Conservation (phyloP, 2,888 invertebrate species). For the Syritta pipiens region DNA sequence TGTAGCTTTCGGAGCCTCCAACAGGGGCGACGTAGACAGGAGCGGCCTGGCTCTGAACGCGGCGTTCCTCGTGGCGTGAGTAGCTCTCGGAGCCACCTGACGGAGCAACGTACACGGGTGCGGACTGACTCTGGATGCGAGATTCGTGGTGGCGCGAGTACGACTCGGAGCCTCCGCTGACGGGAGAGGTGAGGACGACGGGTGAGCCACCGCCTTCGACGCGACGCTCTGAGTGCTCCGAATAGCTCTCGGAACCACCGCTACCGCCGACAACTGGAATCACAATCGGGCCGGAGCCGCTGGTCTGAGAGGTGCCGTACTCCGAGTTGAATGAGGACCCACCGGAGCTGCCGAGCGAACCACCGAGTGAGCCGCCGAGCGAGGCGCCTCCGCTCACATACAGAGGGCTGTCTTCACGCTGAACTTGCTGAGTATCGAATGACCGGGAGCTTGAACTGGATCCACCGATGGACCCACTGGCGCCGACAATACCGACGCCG, state of each 20-base stretch:
- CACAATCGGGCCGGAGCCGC: constrained; percentile 64
- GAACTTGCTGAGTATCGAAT: constrained; percentile 33
- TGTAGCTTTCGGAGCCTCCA: constrained; percentile 52
- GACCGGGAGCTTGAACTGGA: background rate
- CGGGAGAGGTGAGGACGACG: constrained; percentile 60
- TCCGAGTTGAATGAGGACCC: constrained; percentile 19
- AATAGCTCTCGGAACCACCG: constrained; percentile 58
- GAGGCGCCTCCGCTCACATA: constrained; percentile 22
- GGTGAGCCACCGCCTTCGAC: constrained; percentile 68
- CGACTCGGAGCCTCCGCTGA: constrained; percentile 71
- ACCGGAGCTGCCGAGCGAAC: constrained; percentile 16
- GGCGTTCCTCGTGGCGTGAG: constrained; percentile 71
- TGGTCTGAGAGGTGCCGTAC: constrained; percentile 51
- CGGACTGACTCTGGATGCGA: constrained; percentile 54
- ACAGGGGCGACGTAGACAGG: constrained; percentile 68
- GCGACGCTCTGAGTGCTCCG: constrained; percentile 68
- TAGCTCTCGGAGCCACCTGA: constrained; percentile 71
- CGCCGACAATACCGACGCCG: constrained; percentile 72
- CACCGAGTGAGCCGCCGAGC: constrained; percentile 17
- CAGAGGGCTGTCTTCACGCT: constrained; percentile 9
- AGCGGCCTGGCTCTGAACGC: constrained; percentile 70
- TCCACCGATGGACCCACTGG: constrained; percentile 62
- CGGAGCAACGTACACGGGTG: constrained; percentile 70
- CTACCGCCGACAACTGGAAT: constrained; percentile 72
- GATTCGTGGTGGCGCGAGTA: constrained; percentile 66